These are phyloP conservation scores for Volucella inanis DNA, from an alignment of 2,888 invertebrate species.

Conservation along the genomic window DNA sequence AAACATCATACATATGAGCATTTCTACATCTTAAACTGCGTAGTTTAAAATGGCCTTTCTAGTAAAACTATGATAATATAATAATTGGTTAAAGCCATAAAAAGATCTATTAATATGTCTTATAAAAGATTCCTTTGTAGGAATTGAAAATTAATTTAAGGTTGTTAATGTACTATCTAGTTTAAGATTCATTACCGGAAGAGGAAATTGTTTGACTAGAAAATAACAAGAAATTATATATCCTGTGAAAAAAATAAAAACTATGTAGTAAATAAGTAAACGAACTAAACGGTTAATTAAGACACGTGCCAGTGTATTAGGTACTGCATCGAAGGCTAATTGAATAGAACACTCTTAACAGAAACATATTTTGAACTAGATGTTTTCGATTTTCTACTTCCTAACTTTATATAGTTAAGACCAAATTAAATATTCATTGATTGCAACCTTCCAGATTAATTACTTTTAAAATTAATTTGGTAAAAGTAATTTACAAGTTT, in stretches of 20 bases:
- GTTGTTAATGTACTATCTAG: background rate
- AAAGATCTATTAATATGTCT: no score
- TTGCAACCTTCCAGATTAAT: constrained; percentile 10
- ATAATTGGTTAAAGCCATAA: no score
- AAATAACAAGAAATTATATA: constrained; percentile 22
- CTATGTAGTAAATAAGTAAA: constrained; percentile 14
- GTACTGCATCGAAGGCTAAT: constrained; percentile 33
- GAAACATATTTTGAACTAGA: constrained; percentile 2
- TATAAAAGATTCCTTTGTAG: no score
- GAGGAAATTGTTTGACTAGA: constrained; percentile 39
- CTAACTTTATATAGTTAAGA: constrained; percentile 4
- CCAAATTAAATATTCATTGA: background rate
- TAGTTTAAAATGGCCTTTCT: no score
- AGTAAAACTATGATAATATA: no score
- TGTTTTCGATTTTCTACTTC: constrained; percentile 18
- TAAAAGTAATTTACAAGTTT: background rate
- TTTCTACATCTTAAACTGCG: no score
- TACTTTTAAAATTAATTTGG: background rate
- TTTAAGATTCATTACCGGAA: constrained; percentile 44
- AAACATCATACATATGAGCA: no score
- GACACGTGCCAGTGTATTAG: background rate
- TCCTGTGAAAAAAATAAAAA: constrained; percentile 24
- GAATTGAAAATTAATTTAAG: background rate
- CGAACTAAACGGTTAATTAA: constrained; percentile 41
- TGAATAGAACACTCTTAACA: constrained; percentile 22